Percentiles rank a stretch among this genome's conserved stretches.
Evolutionary conservation across 2,797 vertebrate genomes (phyloP).

Genomic region (Neostethus bicornis): DNA sequence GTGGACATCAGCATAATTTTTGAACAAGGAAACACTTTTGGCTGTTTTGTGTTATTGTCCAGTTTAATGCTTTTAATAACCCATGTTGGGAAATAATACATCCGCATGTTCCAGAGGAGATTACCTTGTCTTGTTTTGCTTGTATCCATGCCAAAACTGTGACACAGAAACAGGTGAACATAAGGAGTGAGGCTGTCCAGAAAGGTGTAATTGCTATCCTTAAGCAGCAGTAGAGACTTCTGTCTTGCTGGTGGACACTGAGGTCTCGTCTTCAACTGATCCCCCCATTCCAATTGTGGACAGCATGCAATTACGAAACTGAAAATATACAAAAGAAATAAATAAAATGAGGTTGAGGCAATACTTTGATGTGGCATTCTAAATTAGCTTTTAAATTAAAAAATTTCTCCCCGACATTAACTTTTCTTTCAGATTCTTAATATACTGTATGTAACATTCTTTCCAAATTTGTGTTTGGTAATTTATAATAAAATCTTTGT

Average conservation of each 20-base stretch:
- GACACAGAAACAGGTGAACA: slow-evolving; percentile 21
- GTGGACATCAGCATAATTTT: slow-evolving; percentile 1
- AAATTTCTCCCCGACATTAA: no score
- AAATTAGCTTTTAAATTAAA: no score
- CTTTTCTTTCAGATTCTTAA: no score
- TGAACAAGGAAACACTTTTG: slow-evolving; percentile 25
- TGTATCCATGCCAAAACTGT: slow-evolving; percentile 19
- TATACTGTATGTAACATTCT: no score
- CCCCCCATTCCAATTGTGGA: slow-evolving; percentile 82
- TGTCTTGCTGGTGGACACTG: no score
- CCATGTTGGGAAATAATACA: slow-evolving; percentile 8
- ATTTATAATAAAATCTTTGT: no score
- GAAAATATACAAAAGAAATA: slow-evolving; percentile 11
- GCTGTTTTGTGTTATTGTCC: slow-evolving; percentile 19
- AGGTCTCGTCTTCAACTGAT: no score
- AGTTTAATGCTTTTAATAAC: slow-evolving; percentile 5
- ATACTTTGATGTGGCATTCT: no score
- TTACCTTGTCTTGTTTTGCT: slow-evolving; percentile 15
- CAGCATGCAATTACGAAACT: slow-evolving; percentile 88
- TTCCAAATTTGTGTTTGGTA: no score
- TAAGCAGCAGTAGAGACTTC: no score
- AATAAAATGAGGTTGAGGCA: no score
- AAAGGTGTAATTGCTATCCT: slow-evolving; percentile 35
- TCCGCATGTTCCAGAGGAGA: slow-evolving; percentile 24
- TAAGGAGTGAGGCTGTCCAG: slow-evolving; percentile 10